Evolutionary conservation across 2,113 vertebrate genomes (phyloP).

Genomic region (Verasper variegatus): DNA sequence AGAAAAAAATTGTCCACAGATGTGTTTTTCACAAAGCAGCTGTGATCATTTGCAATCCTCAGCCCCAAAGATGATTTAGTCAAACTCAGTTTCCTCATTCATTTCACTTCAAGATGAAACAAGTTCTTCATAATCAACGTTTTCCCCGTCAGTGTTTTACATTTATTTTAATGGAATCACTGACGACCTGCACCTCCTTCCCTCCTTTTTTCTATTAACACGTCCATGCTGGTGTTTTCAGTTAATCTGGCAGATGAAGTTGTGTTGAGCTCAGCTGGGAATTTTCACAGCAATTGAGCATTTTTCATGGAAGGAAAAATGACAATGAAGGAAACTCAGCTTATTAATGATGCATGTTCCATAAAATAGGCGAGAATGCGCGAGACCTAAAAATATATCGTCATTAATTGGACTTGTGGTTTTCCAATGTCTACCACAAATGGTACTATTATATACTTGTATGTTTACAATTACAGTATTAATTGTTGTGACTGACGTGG

Average conservation of each 20-base stretch:
- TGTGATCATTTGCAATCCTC: background rate
- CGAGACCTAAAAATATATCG: too few relatives aligned
- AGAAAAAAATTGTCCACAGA: background rate
- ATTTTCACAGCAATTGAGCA: background rate
- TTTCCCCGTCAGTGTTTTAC: background rate
- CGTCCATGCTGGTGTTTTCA: background rate
- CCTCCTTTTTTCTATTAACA: background rate
- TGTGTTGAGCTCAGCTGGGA: background rate
- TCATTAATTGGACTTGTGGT: too few relatives aligned
- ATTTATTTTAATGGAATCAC: background rate
- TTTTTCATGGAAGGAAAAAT: background rate
- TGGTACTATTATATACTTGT: too few relatives aligned
- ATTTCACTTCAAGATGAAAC: constrained; percentile 1
- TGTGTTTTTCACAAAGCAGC: background rate
- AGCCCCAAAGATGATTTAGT: background rate
- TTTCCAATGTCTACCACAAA: too few relatives aligned
- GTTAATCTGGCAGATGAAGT: background rate
- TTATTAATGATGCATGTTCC: background rate
- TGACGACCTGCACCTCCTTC: background rate
- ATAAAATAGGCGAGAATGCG: background rate
- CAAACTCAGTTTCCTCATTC: background rate
- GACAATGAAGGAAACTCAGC: background rate
- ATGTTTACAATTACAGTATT: too few relatives aligned
- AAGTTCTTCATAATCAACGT: background rate
- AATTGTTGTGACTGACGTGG: too few relatives aligned